Base-by-base conservation (phyloP, 1,140 invertebrate genomes). In the Drosophila rufa region DNA sequence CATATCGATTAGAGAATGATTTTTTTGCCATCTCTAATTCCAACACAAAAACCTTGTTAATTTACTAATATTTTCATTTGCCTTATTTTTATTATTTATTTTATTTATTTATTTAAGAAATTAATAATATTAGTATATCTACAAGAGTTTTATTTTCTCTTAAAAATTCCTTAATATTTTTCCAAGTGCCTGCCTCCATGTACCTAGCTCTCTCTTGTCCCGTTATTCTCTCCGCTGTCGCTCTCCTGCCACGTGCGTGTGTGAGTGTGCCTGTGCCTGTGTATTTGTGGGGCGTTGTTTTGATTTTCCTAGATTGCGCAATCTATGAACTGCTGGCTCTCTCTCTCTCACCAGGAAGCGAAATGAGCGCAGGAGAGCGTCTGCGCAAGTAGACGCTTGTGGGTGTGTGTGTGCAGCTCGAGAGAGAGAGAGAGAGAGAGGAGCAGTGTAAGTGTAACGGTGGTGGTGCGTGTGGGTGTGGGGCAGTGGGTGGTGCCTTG, bases 291-390 rank as follows among this genome's bases (percentile, higher is more conserved):
- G 85, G 85, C 85, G 85, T 90, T 89, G 85, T 89, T 89, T 85
- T 89, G 85, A 90, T 89, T 89, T 90, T 67, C 67, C 68, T 85
- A 84, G 85, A 89, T 89, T 89, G 85, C 85, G 85, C 85, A 89
- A 89, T 89, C 70, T 59, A 87, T 61, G 57, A 68, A 42, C 38
- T 66, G 75, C 62, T 62, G 57, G 27, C 66, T 62, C 62, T 58
- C 36, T 62, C 36, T 62, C 27, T 27, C 12, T 33, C 27, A 68
- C 42, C 68, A 85, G 82, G 65, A 81, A 82, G 66, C 83, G 48
- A 27, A 56, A n/a, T 12, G 36, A 42, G 33, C 22, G 36, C 14
- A 64, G 65, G 36, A 27, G 17, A 53, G 38, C 15, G 30, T 46
- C 70, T 75, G 59, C 58, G 48, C 53, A 64, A 55, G 60, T 43